Conservation (phyloP, 2,888 invertebrate genomes). For the Acrobasis suavella region DNA sequence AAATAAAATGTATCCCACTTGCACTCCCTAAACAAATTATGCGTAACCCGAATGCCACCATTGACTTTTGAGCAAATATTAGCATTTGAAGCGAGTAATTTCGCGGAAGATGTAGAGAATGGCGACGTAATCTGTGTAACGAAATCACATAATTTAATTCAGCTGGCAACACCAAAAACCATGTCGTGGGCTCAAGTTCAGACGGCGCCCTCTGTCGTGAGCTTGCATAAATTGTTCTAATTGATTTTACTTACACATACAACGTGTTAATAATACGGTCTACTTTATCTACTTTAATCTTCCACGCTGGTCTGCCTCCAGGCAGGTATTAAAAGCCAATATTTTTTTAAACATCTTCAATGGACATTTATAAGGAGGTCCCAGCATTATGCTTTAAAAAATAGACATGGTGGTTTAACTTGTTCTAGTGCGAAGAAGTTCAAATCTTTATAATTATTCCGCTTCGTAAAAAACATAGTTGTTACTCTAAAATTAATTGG, state of each 20-base stretch:
- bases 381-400: no score
- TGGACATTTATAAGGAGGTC: no score
- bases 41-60: neutral
- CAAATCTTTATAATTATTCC: no score
- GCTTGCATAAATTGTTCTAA: neutral
- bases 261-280: no score
- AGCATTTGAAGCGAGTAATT: conserved; percentile 8
- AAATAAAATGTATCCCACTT: neutral
- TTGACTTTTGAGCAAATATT: conserved; percentile 26
- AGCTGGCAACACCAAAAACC: conserved; percentile 27
- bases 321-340: no score
- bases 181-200: conserved; percentile 18
- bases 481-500: no score
- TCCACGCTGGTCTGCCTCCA: no score
- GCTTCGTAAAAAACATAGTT: no score
- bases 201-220: neutral
- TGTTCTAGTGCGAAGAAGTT: no score
- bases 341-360: no score
- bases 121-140: neutral
- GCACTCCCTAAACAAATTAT: neutral
- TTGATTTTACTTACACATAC: neutral
- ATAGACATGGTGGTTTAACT: no score
- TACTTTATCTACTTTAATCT: no score
- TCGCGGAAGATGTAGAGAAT: neutral
- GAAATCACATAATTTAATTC: conserved; percentile 26